Percentiles rank a stretch among this genome's conserved stretches.
phyloP scores from a whole-genome alignment of 2,888 invertebrate genomes.

The Philereme vetulata region DNA sequence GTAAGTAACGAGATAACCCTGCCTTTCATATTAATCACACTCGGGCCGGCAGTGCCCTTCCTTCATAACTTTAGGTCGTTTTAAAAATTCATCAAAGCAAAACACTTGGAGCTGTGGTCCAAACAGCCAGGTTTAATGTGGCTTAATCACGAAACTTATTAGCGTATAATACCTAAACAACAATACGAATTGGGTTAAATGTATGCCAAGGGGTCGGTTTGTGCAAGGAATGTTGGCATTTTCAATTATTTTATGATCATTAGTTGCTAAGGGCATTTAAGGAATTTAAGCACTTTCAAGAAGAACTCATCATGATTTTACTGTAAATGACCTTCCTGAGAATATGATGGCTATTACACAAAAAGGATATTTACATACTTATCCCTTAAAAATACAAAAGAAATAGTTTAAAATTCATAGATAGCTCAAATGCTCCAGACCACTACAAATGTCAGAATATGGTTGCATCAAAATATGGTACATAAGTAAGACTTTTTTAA shows the following conservation, averaged over 20 bases:
- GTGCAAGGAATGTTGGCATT: neutral
- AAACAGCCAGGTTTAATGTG: slow-evolving; percentile 11
- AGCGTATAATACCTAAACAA: slow-evolving; percentile 6
- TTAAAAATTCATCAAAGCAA: slow-evolving; percentile 37
- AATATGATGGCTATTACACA: too few species aligned
- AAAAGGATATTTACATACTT: too few species aligned
- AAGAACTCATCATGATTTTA: too few species aligned
- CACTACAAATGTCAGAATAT: too few species aligned
- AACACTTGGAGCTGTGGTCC: slow-evolving; percentile 18
- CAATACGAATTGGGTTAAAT: neutral
- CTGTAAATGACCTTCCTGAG: too few species aligned
- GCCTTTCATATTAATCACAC: slow-evolving; percentile 33
- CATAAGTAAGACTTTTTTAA: too few species aligned
- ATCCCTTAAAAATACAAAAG: too few species aligned
- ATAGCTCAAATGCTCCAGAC: too few species aligned
- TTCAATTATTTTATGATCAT: neutral
- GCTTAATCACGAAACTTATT: slow-evolving; percentile 2
- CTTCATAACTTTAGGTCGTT: slow-evolving; percentile 31
- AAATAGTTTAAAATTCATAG: too few species aligned
- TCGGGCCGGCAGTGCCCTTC: slow-evolving; percentile 21
- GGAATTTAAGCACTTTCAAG: too few species aligned
- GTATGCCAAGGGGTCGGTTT: neutral
- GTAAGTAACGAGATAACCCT: slow-evolving; percentile 33
- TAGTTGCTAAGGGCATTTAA: neutral
- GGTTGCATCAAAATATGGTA: too few species aligned